Base-by-base conservation (phyloP, 2,113 vertebrate genomes). In the Ceyx cyanopectus region DNA sequence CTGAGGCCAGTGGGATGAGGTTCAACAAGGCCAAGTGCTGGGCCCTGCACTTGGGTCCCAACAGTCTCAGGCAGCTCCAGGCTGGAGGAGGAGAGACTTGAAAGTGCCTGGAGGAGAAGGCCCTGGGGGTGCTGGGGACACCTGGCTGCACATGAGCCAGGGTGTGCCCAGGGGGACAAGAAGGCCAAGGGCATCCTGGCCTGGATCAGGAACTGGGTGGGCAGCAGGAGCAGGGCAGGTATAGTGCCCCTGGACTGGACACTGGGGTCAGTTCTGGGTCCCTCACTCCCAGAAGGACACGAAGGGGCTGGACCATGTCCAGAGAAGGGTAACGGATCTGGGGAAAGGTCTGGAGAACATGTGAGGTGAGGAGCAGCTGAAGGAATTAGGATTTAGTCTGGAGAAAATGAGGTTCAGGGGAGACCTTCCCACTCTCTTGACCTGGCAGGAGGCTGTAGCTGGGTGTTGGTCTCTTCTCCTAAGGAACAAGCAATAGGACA, bases 351-450 rank as follows among this genome's bases (percentile, higher is more conserved):
- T 66, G 11, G 57, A 76, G 21, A 14, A 27, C 32, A 41, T 50
- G 11, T 43, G 7, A 10, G 21, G 24, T 26, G 50, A 51, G 50
- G 27, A 63, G 32, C 0, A 0, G 2, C 23, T 58, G 62, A 53
- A 45, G 32, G 63, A 77, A 50, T 45, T 8, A 9, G 40, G 67
- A 37, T 50, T 89, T 70, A 16, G 19, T 7, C 24, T 75, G 50
- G 27, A 72, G 45, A 54, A 65, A 15, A 60, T 21, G 14, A 50
- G 65, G 26, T 41, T 67, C 13, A 12, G 30, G 20, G 30, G 6
- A 12, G 16, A 29, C 30, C 66, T 51, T 15, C 8, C 13, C 1
- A 1, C 17, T 69, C 12, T 37, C 41, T n/a, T 22, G 37, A 10
- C 14, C 11, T 60, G 21, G 50, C 50, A 60, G 54, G 27, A 60